phyloP scores from a whole-genome alignment of 2,797 vertebrate species.

The Chiloscyllium punctatum region DNA sequence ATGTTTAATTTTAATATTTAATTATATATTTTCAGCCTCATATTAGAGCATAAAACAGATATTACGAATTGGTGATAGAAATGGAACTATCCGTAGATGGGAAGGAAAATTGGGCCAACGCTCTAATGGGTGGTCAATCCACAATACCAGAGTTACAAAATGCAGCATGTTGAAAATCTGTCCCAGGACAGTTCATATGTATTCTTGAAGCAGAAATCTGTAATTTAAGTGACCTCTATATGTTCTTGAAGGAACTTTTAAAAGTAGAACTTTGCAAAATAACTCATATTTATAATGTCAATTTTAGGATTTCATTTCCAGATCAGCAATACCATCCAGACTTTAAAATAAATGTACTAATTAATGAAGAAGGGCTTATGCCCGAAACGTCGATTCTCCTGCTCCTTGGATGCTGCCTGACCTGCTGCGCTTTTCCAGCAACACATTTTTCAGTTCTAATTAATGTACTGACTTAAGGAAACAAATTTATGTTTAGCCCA shows the following conservation, averaged over 20 bases:
- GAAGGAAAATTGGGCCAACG: neutral
- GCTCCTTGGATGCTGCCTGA: too few relatives aligned
- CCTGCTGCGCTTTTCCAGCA: too few relatives aligned
- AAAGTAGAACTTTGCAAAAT: neutral
- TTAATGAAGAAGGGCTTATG: neutral
- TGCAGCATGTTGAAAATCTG: neutral
- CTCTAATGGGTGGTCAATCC: neutral
- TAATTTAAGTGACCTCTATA: neutral
- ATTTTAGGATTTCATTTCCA: neutral
- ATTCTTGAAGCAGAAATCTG: neutral
- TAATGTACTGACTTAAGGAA: neutral
- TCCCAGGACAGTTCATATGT: neutral
- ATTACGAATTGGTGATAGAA: neutral
- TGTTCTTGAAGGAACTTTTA: neutral
- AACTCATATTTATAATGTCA: neutral
- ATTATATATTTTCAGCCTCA: neutral
- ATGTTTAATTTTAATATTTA: neutral
- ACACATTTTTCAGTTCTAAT: neutral
- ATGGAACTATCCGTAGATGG: neutral
- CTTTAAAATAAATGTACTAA: neutral
- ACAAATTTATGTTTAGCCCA: neutral
- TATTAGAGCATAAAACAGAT: neutral
- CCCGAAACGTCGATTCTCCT: too few relatives aligned
- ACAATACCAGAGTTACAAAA: neutral
- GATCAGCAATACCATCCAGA: neutral